Percentiles rank a stretch among this genome's conserved stretches.
phyloP scores from a whole-genome alignment of 2,113 vertebrate genomes.

The Thunnus maccoyii region DNA sequence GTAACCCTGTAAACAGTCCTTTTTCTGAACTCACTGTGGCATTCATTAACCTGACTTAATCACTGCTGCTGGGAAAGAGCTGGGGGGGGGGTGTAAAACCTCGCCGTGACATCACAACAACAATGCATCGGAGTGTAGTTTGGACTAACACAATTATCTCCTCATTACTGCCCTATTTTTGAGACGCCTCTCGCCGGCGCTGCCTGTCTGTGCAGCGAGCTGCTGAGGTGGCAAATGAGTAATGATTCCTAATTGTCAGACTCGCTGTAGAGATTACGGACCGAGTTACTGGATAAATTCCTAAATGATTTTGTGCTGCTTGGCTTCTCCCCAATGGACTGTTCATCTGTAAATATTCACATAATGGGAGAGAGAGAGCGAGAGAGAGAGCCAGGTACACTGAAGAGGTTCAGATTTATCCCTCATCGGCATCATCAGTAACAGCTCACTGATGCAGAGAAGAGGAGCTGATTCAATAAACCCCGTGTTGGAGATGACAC shows the following conservation, averaged over 20 bases:
- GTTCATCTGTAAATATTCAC: constrained; percentile 39
- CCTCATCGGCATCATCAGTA: neutral
- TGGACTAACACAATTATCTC: constrained; percentile 14
- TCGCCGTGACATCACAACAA: constrained; percentile 3
- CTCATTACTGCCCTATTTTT: constrained; percentile 9
- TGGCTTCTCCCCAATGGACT: constrained; percentile 35
- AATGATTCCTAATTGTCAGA: constrained; percentile 66
- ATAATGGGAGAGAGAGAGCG: neutral
- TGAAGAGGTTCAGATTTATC: neutral
- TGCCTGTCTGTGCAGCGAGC: constrained; percentile 34
- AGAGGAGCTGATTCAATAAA: constrained; percentile 34
- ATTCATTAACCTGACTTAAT: constrained; percentile 24
- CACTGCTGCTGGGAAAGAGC: constrained; percentile 15
- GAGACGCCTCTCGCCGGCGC: neutral
- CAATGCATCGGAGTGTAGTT: neutral
- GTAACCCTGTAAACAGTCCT: neutral
- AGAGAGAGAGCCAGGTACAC: neutral
- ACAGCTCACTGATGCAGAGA: constrained; percentile 44
- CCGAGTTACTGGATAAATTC: constrained; percentile 21
- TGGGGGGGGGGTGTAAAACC: neutral
- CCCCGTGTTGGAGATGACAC: neutral
- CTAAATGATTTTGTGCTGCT: constrained; percentile 44
- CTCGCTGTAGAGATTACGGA: constrained; percentile 38
- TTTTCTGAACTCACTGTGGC: neutral
- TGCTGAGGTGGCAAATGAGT: constrained; percentile 48